Conservation (phyloP, 2,888 invertebrate genomes). For the Pyrrhia umbra region DNA sequence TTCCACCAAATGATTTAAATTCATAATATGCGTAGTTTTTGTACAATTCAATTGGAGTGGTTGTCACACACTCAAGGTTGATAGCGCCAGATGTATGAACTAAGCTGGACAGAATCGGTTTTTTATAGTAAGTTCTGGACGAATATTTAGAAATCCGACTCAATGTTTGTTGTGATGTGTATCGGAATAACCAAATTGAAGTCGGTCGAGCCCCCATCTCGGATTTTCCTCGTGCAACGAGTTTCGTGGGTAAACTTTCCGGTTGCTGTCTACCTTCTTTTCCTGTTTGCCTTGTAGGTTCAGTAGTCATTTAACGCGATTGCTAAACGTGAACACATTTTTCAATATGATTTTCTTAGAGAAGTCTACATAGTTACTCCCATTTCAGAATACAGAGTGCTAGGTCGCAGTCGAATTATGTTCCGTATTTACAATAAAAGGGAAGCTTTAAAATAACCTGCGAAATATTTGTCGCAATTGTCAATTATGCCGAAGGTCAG, state of each 20-base stretch:
- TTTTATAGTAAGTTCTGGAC: not conserved
- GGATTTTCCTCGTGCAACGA: constrained; percentile 24
- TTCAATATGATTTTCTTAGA: too few species aligned
- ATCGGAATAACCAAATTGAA: not conserved
- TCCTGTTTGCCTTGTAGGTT: not conserved
- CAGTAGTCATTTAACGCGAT: not conserved
- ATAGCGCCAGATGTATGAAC: not conserved
- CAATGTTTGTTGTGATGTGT: not conserved
- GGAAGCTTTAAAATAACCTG: not conserved
- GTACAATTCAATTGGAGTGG: not conserved
- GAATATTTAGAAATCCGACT: not conserved
- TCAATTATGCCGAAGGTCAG: not conserved
- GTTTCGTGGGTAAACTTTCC: constrained; percentile 20
- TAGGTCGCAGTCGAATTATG: not conserved
- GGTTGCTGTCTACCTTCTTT: constrained; percentile 7
- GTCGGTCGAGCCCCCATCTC: not conserved
- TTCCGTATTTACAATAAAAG: not conserved
- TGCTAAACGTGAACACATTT: too few species aligned
- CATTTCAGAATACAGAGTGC: not conserved
- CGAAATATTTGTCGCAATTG: not conserved
- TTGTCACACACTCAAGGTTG: not conserved
- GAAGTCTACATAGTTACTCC: too few species aligned
- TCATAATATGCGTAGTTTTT: not conserved
- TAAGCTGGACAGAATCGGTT: not conserved
- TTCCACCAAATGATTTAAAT: not conserved